A percentile compares a stretch with the other conserved stretches of the same genome.
Conservation (phyloP, 2,797 vertebrate genomes). For the Chaetodon trifasciatus region DNA sequence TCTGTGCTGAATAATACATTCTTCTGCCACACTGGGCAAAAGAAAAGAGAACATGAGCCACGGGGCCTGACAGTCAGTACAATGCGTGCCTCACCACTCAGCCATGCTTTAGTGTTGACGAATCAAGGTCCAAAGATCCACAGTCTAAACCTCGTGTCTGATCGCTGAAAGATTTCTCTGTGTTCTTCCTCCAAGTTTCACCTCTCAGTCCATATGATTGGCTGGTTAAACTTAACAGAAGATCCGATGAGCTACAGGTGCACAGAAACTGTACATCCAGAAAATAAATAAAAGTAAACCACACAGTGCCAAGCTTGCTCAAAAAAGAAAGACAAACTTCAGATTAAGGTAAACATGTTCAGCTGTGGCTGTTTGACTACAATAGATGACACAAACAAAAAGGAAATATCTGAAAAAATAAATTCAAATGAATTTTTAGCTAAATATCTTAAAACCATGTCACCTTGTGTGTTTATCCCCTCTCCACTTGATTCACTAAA, state of each 20-base stretch:
- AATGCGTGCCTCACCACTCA: not conserved
- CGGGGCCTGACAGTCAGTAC: not conserved
- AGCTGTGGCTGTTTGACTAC: not conserved
- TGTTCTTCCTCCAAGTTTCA: not conserved
- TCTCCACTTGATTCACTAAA: not conserved
- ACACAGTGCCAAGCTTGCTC: not conserved
- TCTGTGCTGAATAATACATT: slow-evolving; percentile 10
- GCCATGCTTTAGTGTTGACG: not conserved
- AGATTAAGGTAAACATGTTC: not conserved
- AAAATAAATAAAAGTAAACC: slow-evolving; percentile 30
- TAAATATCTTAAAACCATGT: too few relatives aligned
- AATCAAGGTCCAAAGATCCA: not conserved
- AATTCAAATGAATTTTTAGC: too few relatives aligned
- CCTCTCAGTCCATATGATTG: slow-evolving; percentile 4
- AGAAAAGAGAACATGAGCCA: not conserved
- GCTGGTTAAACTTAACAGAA: not conserved
- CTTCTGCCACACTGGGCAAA: slow-evolving; percentile 15
- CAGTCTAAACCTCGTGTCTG: not conserved
- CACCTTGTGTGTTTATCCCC: not conserved
- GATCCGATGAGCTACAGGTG: not conserved
- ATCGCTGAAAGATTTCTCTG: not conserved
- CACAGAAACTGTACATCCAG: slow-evolving; percentile 17
- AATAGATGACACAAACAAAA: not conserved
- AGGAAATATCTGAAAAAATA: not conserved
- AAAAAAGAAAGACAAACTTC: too few relatives aligned